phyloP scores from a whole-genome alignment of 2,113 vertebrate species.

The Bombycilla garrulus region DNA sequence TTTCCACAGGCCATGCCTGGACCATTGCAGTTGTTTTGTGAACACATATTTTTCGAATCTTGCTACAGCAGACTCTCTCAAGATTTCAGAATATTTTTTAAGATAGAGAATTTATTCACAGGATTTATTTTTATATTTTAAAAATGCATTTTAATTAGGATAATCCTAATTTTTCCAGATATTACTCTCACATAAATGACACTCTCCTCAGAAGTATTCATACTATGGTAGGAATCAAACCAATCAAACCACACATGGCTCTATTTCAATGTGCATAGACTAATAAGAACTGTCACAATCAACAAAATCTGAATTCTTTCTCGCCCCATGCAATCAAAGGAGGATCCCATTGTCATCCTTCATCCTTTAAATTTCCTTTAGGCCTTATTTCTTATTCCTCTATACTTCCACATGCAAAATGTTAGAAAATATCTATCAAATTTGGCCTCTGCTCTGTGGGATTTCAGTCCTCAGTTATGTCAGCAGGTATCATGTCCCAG shows the following conservation, averaged over 20 bases:
- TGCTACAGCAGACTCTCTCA: background rate
- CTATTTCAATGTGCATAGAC: background rate
- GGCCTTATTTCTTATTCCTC: background rate
- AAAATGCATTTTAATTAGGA: background rate
- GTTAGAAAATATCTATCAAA: background rate
- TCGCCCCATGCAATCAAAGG: background rate
- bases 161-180: background rate
- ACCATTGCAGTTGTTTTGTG: background rate
- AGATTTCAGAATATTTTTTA: background rate
- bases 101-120: background rate
- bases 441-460: background rate
- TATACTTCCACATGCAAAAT: background rate
- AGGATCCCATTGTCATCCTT: background rate
- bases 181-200: background rate
- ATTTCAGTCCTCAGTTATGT: background rate
- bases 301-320: background rate
- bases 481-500: background rate
- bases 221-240: background rate
- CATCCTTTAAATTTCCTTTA: background rate
- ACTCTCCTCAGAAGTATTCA: background rate
- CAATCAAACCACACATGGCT: background rate
- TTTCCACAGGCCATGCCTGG: background rate
- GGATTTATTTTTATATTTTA: fast-evolving
- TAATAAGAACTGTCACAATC: background rate
- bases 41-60: background rate